Conservation (phyloP, 35 echinoderm and acorn worm species). For the Ptychodera flava region DNA sequence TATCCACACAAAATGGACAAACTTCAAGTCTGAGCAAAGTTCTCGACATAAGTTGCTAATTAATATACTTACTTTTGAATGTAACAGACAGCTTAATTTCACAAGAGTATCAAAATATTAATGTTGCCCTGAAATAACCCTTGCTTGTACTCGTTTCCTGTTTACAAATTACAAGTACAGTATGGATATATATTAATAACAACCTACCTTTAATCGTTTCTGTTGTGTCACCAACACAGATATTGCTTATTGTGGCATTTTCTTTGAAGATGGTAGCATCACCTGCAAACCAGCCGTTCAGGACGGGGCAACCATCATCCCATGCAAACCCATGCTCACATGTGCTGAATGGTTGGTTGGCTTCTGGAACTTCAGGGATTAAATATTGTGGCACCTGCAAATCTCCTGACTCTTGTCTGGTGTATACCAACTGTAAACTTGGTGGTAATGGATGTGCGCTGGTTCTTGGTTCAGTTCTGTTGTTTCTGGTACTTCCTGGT, state of each 20-base stretch:
- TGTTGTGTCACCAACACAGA: background rate
- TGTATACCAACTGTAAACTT: background rate
- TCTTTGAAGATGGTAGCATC: background rate
- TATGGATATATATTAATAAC: too few species aligned
- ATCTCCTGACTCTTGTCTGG: background rate
- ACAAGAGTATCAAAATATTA: too few species aligned
- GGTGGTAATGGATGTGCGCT: background rate
- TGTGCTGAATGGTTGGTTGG: background rate
- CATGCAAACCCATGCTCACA: background rate
- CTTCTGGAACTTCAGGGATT: background rate
- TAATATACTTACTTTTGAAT: too few species aligned
- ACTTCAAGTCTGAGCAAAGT: too few species aligned
- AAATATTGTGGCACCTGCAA: background rate
- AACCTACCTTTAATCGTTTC: background rate
- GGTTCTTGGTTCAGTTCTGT: background rate
- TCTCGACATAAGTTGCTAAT: too few species aligned
- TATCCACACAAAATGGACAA: too few species aligned
- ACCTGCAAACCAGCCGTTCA: background rate
- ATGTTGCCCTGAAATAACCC: too few species aligned
- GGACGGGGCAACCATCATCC: background rate
- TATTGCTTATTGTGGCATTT: background rate
- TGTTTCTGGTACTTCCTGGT: background rate
- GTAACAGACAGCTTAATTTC: too few species aligned
- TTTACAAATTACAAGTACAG: too few species aligned
- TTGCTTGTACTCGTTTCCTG: too few species aligned